These are phyloP conservation scores for Chanos chanos DNA, from an alignment of 2,797 vertebrate species.

Conservation along the genomic window DNA sequence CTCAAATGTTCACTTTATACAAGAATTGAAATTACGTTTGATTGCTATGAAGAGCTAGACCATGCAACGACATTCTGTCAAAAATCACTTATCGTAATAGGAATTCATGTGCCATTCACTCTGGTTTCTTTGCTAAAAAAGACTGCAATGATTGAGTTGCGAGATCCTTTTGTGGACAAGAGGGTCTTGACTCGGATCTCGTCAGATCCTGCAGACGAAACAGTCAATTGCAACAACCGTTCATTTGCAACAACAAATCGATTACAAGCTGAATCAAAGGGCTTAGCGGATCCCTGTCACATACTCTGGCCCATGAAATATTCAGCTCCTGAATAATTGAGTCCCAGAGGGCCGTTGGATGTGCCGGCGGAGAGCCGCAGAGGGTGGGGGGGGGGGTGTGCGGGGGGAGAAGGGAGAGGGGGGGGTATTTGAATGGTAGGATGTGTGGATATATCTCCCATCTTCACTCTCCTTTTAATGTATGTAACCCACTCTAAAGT, in stretches of 20 bases:
- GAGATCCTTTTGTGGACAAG: too few species aligned
- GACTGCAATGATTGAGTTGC: too few species aligned
- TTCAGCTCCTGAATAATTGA: constrained; percentile 62
- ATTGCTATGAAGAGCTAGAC: too few species aligned
- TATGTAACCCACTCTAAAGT: too few species aligned
- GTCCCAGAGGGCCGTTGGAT: constrained; percentile 53
- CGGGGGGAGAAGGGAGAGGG: neutral
- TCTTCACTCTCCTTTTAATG: neutral
- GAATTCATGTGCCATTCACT: too few species aligned
- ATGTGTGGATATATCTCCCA: neutral
- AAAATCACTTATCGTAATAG: too few species aligned
- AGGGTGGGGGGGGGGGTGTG: constrained; percentile 10
- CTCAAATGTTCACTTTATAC: too few species aligned
- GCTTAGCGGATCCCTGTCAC: constrained; percentile 50
- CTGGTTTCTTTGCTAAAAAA: too few species aligned
- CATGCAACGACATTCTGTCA: too few species aligned
- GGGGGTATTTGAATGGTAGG: neutral
- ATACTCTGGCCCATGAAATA: constrained; percentile 65
- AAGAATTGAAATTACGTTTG: too few species aligned
- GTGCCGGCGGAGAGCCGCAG: constrained; percentile 45
- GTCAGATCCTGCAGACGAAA: constrained; percentile 40
- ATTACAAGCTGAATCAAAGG: constrained; percentile 63
- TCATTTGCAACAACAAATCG: constrained; percentile 58
- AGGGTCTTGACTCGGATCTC: too few species aligned
- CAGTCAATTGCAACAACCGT: constrained; percentile 34